Percentiles rank a stretch among this genome's conserved stretches.
These are phyloP conservation scores for Callipepla squamata DNA, from an alignment of 2,113 vertebrate genomes.

Conservation along the genomic window DNA sequence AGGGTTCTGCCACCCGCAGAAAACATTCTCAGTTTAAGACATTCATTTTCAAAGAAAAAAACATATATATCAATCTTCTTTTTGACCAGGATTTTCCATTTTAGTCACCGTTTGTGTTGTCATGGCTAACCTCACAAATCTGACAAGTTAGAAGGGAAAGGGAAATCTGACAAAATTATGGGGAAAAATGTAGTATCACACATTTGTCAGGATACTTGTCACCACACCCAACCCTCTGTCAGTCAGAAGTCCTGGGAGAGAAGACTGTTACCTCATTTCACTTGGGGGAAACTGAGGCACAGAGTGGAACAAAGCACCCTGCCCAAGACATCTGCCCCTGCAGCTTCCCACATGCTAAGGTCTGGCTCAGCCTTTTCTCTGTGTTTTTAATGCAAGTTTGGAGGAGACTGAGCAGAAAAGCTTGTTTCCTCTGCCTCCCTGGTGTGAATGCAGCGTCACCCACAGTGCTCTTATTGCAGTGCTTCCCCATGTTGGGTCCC, in stretches of 20 bases:
- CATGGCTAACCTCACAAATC: background rate
- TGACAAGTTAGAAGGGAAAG: background rate
- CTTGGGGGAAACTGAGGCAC: background rate
- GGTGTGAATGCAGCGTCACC: background rate
- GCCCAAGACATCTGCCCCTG: background rate
- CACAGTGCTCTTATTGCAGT: background rate
- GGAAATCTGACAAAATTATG: background rate
- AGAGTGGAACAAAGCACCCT: rapidly evolving
- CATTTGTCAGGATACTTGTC: background rate
- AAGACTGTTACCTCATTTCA: background rate
- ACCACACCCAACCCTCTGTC: background rate
- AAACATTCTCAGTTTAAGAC: background rate
- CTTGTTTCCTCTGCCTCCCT: background rate
- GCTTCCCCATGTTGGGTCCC: background rate
- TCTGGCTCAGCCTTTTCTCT: background rate
- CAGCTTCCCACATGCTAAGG: background rate
- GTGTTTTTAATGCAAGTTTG: background rate
- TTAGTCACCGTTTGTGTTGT: background rate
- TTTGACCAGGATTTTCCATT: background rate
- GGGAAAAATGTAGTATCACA: background rate
- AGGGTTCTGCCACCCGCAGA: background rate
- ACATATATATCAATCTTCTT: background rate
- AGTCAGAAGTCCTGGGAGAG: background rate
- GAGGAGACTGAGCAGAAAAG: background rate
- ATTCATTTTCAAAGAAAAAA: background rate